Percentiles rank a stretch among this genome's conserved stretches.
Evolutionary conservation across 2,888 invertebrate genomes (phyloP).

Genomic region (Macaria notata): DNA sequence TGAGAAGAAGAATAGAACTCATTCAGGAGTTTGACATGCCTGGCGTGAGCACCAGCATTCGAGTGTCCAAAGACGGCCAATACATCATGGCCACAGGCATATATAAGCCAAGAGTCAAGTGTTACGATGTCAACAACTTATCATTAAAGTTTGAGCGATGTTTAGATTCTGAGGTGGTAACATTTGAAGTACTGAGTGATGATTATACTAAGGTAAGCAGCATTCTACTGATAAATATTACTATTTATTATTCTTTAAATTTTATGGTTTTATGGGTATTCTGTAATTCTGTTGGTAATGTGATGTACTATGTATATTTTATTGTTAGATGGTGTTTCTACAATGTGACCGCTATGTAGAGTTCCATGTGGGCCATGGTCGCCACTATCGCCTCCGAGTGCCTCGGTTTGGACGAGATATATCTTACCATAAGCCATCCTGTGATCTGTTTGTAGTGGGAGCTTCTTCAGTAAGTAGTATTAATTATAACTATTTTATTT

Average conservation of each 20-base stretch:
- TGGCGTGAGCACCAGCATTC: slow-evolving; percentile 92
- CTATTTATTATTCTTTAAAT: background rate
- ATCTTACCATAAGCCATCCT: slow-evolving; percentile 93
- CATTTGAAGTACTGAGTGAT: slow-evolving; percentile 95
- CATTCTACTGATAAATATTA: background rate
- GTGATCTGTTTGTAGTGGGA: slow-evolving; percentile 96
- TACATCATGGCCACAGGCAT: slow-evolving; percentile 96
- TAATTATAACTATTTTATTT: background rate
- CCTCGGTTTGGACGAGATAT: slow-evolving; percentile 98
- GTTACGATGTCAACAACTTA: slow-evolving; percentile 97
- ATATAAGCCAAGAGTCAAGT: slow-evolving; percentile 97
- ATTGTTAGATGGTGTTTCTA: slow-evolving; percentile 91
- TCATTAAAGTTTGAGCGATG: slow-evolving; percentile 99
- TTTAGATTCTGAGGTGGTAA: slow-evolving; percentile 97
- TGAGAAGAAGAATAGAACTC: slow-evolving; percentile 95
- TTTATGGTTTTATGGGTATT: too few relatives aligned
- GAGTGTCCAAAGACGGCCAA: slow-evolving; percentile 94
- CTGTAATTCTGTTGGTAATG: too few relatives aligned
- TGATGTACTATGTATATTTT: too few relatives aligned
- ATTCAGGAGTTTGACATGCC: slow-evolving; percentile 99
- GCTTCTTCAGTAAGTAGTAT: slow-evolving; percentile 85
- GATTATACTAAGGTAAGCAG: slow-evolving; percentile 95
- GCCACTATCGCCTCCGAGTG: slow-evolving; percentile 94
- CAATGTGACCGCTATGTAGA: slow-evolving; percentile 94
- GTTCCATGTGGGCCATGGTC: slow-evolving; percentile 96